Base-by-base conservation (phyloP, 1,140 invertebrate genomes). In the Drosophila miranda region DNA sequence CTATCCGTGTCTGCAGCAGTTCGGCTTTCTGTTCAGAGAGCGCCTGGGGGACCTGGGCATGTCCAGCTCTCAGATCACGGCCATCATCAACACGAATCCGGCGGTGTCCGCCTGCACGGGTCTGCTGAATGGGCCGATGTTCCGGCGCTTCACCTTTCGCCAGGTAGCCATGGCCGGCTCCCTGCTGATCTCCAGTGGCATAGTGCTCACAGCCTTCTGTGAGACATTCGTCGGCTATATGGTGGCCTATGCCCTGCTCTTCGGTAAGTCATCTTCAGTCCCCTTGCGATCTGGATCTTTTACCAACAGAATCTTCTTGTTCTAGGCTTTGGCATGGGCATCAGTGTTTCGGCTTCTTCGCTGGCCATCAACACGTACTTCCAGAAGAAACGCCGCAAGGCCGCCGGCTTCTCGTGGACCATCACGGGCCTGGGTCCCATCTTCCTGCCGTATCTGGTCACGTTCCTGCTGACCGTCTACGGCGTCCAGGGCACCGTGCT, bases 81-180 rank as follows among this genome's bases (percentile, higher is more conserved):
- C 93, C 6, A 93, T 95, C 62, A 93, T 95, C 63, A 95, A 95
- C 81, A 92, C 94, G 62, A 93, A 95, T 91, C 92, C 92, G 9
- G 94, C 94, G 3, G 92, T 93, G 30, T 93, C 92, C 23, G 92
- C 93, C 74, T 93, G 93, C 78, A 92, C 94, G 80, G 94, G 94
- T 50, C 86, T 95, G 44, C 82, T 93, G 4, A 95, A 94, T 89
- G 94, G 94, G 2, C 94, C 94, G 42, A 89, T 95, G 46, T 94
- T 95, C 71, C 92, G 93, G 75, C 92, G 90, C 50, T 94, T 94
- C 58, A 93, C 93, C 13, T 95, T 93, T 62, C 92, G 94, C 30
- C 93, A 94, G 92, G 93, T 94, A 7, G 93, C 93, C 5, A 80
- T 95, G 23, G 88, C 92, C 11, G 94, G 94, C 21, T 89, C 93